Conservation (phyloP, 2,888 invertebrate genomes). For the Pandemis heparana region DNA sequence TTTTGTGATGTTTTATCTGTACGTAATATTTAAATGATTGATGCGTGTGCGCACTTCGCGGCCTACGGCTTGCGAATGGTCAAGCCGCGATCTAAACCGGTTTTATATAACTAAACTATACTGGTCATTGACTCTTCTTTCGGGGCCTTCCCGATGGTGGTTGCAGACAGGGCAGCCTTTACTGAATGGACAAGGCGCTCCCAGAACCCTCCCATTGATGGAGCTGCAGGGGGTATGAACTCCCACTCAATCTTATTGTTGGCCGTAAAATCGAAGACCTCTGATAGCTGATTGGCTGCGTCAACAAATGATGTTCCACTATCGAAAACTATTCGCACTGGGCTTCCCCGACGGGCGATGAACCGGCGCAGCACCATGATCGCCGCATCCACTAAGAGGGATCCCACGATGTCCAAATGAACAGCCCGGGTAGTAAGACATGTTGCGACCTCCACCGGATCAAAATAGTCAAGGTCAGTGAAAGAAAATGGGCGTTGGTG, state of each 20-base stretch:
- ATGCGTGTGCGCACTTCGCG: neutral
- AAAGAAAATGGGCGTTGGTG: neutral
- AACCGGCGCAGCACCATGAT: neutral
- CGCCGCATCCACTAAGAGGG: neutral
- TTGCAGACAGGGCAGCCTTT: too few species aligned
- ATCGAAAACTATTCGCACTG: neutral
- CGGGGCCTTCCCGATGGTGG: too few species aligned
- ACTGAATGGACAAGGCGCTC: neutral
- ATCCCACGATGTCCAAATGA: neutral
- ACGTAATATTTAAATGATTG: neutral
- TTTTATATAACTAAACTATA: too few species aligned
- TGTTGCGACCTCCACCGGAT: neutral
- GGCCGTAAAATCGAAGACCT: neutral
- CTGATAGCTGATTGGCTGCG: neutral
- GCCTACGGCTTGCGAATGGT: neutral
- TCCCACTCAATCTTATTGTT: conserved; percentile 1
- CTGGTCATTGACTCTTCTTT: too few species aligned
- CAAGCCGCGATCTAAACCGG: neutral
- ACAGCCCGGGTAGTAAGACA: neutral
- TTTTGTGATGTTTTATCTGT: neutral
- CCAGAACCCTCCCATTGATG: neutral
- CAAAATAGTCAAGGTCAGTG: neutral
- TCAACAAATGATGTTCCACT: neutral
- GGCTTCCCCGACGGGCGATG: neutral
- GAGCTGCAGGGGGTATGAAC: neutral